phyloP scores from a whole-genome alignment of 2,888 invertebrate genomes.

The Cephonodes hylas region DNA sequence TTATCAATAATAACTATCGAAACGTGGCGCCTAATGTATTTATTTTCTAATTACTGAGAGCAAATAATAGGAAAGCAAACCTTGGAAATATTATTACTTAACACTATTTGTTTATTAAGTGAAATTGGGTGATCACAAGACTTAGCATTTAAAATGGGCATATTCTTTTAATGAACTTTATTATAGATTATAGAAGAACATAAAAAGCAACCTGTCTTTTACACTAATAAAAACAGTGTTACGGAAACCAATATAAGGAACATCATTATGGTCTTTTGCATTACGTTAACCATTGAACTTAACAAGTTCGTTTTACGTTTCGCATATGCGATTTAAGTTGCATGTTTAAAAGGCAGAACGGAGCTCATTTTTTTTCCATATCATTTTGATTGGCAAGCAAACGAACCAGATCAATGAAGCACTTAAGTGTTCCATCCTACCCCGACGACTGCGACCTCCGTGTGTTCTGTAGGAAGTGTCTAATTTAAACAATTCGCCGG shows the following conservation, averaged over 20 bases:
- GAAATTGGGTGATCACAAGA: background rate
- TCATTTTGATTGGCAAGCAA: background rate
- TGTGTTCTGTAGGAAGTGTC: conserved; percentile 57
- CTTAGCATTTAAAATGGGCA: too few species aligned
- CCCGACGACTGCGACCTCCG: conserved; percentile 24
- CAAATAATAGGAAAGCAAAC: conserved; percentile 11
- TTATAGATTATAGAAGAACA: too few species aligned
- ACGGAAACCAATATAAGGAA: too few species aligned
- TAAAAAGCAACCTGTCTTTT: too few species aligned
- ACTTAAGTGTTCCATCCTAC: conserved; percentile 3
- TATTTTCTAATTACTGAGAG: background rate
- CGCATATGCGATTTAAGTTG: background rate
- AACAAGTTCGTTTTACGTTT: too few species aligned
- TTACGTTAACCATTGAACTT: too few species aligned
- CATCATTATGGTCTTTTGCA: too few species aligned
- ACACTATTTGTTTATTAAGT: background rate
- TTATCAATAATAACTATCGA: background rate
- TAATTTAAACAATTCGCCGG: conserved; percentile 63
- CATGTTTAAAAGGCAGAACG: background rate
- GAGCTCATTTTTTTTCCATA: background rate
- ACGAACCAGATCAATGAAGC: background rate
- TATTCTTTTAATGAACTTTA: too few species aligned
- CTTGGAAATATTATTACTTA: conserved; percentile 1
- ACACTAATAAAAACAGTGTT: too few species aligned
- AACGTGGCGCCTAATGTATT: background rate